These are phyloP conservation scores for Drosophila repletoides DNA, from an alignment of 1,140 invertebrate species.

Conservation along the genomic window DNA sequence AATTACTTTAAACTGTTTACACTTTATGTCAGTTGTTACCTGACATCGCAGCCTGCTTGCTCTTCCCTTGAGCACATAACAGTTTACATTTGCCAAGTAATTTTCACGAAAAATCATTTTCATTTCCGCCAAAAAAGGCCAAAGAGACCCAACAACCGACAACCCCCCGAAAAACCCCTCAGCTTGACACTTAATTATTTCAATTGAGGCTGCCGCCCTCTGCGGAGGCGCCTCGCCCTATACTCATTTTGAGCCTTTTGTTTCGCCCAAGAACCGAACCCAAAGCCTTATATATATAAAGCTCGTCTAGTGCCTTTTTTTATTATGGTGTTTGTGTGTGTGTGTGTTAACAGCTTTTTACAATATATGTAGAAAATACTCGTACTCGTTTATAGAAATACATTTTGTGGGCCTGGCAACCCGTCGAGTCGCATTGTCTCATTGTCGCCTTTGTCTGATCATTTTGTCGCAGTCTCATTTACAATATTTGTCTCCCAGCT, in stretches of 20 bases:
- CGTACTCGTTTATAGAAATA: constrained; percentile 21
- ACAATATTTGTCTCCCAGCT: constrained; percentile 63
- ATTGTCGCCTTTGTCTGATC: constrained; percentile 60
- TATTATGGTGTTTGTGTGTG: constrained; percentile 23
- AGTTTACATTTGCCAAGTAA: constrained; percentile 56
- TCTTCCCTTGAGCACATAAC: constrained; percentile 11
- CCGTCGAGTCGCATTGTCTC: constrained; percentile 41
- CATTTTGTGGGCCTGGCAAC: constrained; percentile 8
- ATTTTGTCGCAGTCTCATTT: constrained; percentile 75
- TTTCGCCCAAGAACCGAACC: constrained; percentile 31
- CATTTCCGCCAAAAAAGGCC: constrained; percentile 37
- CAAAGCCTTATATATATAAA: constrained; percentile 8
- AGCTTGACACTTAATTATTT: constrained; percentile 76
- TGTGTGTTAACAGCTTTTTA: constrained; percentile 67
- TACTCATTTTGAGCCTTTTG: constrained; percentile 40
- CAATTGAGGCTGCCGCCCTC: constrained; percentile 53
- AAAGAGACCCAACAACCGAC: not conserved
- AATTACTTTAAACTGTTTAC: constrained; percentile 69
- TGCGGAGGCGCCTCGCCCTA: constrained; percentile 18
- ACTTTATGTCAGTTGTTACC: constrained; percentile 41
- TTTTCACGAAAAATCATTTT: constrained; percentile 64
- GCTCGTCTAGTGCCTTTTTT: constrained; percentile 33
- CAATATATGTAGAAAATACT: constrained; percentile 39
- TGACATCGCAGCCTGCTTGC: constrained; percentile 3
- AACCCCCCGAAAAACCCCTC: constrained; percentile 17